Evolutionary conservation across 2,888 invertebrate species (phyloP).

Genomic region (Steinernema hermaphroditum): DNA sequence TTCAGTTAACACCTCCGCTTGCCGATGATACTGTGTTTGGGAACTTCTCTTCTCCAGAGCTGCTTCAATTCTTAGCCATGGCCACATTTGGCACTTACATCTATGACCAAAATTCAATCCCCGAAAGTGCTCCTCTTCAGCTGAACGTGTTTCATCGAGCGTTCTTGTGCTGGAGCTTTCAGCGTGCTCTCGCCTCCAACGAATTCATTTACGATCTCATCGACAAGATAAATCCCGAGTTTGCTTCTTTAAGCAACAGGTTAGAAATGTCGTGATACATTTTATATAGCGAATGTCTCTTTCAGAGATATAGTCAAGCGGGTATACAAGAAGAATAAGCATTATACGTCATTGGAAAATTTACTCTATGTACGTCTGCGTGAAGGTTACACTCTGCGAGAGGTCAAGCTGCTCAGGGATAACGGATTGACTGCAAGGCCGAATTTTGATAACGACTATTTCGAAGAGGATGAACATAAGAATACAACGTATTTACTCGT

Average conservation of each 20-base stretch:
- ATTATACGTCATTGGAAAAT: slow-evolving; percentile 70
- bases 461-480: not conserved
- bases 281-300: not conserved
- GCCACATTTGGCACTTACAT: slow-evolving; percentile 74
- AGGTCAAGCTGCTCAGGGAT: slow-evolving; percentile 44
- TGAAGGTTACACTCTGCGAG: slow-evolving; percentile 77
- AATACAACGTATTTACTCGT: slow-evolving; percentile 72
- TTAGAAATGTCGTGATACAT: slow-evolving; percentile 38
- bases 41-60: slow-evolving; percentile 73
- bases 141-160: slow-evolving; percentile 73
- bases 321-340: not conserved
- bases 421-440: slow-evolving; percentile 35
- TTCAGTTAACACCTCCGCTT: not conserved
- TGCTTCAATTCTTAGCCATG: slow-evolving; percentile 77
- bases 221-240: slow-evolving; percentile 70
- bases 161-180: slow-evolving; percentile 73
- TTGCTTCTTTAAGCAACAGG: slow-evolving; percentile 60
- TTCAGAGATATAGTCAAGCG: not conserved
- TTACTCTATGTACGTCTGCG: slow-evolving; percentile 77
- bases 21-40: slow-evolving; percentile 20
- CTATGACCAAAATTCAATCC: slow-evolving; percentile 37
- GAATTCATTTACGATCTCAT: slow-evolving; percentile 50
- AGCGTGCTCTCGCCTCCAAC: slow-evolving; percentile 67
- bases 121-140: not conserved
- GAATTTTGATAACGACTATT: slow-evolving; percentile 66